Evolutionary conservation across 1,140 invertebrate species (phyloP).

Genomic region (Drosophila serrata): DNA sequence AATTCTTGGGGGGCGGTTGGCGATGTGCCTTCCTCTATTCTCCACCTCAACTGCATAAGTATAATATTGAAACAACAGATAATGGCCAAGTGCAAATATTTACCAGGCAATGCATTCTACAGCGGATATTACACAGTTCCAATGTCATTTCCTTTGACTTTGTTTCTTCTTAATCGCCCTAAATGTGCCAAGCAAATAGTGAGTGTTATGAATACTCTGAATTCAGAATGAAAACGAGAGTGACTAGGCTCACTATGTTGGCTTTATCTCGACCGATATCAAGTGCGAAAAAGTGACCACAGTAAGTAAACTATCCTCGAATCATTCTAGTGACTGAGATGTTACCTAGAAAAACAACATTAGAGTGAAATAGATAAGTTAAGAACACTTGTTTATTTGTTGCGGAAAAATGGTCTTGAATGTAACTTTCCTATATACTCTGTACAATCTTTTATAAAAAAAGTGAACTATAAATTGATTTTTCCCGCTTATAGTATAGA

Average conservation of each 20-base stretch:
- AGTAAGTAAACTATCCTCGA: background rate
- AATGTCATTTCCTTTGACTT: constrained; percentile 48
- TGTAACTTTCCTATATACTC: background rate
- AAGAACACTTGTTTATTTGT: background rate
- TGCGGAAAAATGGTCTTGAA: background rate
- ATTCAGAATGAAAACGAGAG: constrained; percentile 57
- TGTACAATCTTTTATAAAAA: background rate
- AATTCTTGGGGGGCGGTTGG: constrained; percentile 10
- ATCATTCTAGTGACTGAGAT: constrained; percentile 1
- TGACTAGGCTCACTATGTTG: constrained; percentile 6
- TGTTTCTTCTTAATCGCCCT: constrained; percentile 5
- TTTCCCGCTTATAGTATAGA: background rate
- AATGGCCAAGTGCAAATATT: constrained; percentile 49
- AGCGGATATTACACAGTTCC: constrained; percentile 60
- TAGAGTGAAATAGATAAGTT: background rate
- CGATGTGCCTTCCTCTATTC: constrained; percentile 9
- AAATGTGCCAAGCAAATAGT: constrained; percentile 45
- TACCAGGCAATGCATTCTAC: constrained; percentile 37
- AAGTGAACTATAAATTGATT: background rate
- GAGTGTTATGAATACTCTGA: constrained; percentile 22
- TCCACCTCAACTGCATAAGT: constrained; percentile 6
- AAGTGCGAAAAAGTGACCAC: constrained; percentile 21
- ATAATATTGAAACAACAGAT: constrained; percentile 43
- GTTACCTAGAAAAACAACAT: background rate
- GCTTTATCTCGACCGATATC: constrained; percentile 5